Evolutionary conservation across 2,888 invertebrate species (phyloP), one percentile per base, ranked within the genome.

Genomic region (Caenorhabditis doughertyi): DNA sequence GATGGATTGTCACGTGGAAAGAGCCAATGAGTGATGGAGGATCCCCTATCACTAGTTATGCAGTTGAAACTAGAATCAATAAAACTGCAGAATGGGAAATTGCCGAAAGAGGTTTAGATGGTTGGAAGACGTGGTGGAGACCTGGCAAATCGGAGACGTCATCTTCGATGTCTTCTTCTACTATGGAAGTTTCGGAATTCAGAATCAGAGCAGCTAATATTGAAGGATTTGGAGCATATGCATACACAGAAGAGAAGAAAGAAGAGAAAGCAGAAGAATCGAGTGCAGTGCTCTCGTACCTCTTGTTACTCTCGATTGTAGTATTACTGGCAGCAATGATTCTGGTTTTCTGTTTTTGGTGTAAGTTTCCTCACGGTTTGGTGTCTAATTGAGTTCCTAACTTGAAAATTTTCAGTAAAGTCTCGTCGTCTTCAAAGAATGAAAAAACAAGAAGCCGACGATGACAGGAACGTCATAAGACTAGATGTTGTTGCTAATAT

Each of bases 211-310:
- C 91, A 3, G 90, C 90, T 0, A 91, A 91, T 71, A 81, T 87
- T 39, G 91, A 91, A 76, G 91, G 91, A n/a, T 90, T 91, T 51
- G 91, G 91, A 7, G 79, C 87, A 1, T 91, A 90, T 64, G 90
- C 85, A 9, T 84, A 84, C 23, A 70, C 83, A 9, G 83, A 79
- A 49, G 80, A 84, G 39, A 72, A 81, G 29, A 70, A 79, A 55
- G 76, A 74, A 65, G 84, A 83, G 62, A 60, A 71, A 32, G 84
- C 83, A 27, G 77, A 85, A 25, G 72, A 67, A 32, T 29, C 67
- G 7, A 67, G 68, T 56, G 67, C 62, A 29, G 44, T 83, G 4
- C 42, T 83, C 1, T 58, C 65, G 4, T 80, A 80, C 21, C n/a
- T 83, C 0, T 32, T 79, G 21, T 58, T 82, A 18, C 25, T 81